Base-by-base conservation (phyloP, 2,113 vertebrate genomes). In the Tamias sibiricus region DNA sequence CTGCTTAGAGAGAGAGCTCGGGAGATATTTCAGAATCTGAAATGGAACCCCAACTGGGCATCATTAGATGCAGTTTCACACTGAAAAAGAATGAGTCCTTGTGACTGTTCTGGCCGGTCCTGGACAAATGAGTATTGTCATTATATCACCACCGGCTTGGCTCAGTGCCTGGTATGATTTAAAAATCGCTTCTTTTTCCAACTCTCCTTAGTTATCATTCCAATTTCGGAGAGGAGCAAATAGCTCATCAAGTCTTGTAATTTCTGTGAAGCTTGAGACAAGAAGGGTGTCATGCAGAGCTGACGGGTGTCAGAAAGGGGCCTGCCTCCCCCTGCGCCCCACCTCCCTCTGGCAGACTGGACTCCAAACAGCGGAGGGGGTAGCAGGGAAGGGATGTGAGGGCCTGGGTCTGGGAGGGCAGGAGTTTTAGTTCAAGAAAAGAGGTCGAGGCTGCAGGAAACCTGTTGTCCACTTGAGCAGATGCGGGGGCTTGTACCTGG, bases 151-250 rank as follows among this genome's bases (percentile, higher is more conserved):
- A 47, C 75, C 80, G 82, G 57, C 82, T 90, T 98, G 95, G 75
- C 95, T 92, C 44, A 30, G 37, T 37, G 93, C 81, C 95, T 57
- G 32, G 82, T 32, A 30, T 74, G 68, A 92, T 96, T 98, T 98
- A 77, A 92, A 98, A 98, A 87, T 97, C 95, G 42, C n/a, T 98
- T 94, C 7, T 10, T 96, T 95, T 97, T 95, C 83, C 72, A 82
- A 2, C 86, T 88, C 93, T 80, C 14, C 37, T 95, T 97, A 95
- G 82, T 96, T 98, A 94, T 96, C 95, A 24, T 95, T 94, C 52
- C 86, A 89, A 68, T 97, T 98, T 98, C 97, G 98, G 96, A 93
- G 84, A 95, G 96, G 97, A 98, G 81, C 90, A 83, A 98, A 96
- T 81, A 89, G 97, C 59, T 96, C 83, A 54, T 94, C 94, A 96